Percentiles rank a stretch among this genome's conserved stretches.
phyloP scores from a whole-genome alignment of 2,888 invertebrate species.

The Schrankia costaestrigalis region DNA sequence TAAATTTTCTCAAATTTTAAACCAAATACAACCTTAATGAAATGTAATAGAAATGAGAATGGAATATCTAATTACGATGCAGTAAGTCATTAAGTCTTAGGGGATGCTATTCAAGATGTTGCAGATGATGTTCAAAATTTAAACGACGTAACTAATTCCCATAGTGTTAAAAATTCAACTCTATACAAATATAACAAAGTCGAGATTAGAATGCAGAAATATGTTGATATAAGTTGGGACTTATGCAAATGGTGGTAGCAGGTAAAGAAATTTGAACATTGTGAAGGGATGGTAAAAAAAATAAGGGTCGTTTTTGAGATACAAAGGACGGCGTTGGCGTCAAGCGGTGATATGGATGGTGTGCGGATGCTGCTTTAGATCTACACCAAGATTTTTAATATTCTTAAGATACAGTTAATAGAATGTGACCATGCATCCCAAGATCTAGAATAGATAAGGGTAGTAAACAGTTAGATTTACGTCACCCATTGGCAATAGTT shows the following conservation, averaged over 20 bases:
- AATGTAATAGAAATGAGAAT: slow-evolving; percentile 38
- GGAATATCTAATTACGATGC: slow-evolving; percentile 41
- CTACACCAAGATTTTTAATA: slow-evolving; percentile 65
- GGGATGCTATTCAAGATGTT: slow-evolving; percentile 77
- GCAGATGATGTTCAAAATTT: slow-evolving; percentile 35
- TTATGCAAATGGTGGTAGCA: slow-evolving; percentile 48
- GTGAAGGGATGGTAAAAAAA: slow-evolving; percentile 75
- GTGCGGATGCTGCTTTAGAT: slow-evolving; percentile 75
- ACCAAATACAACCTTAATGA: slow-evolving; percentile 40
- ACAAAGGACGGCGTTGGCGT: slow-evolving; percentile 75
- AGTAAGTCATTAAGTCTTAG: slow-evolving; percentile 68
- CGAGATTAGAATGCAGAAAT: slow-evolving; percentile 19
- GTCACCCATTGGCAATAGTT: too few relatives aligned
- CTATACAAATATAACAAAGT: slow-evolving; percentile 25
- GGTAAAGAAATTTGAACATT: slow-evolving; percentile 79
- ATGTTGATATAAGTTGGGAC: slow-evolving; percentile 23
- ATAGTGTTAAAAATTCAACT: slow-evolving; percentile 21
- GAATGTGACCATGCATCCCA: slow-evolving; percentile 64
- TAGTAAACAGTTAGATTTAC: slow-evolving; percentile 27
- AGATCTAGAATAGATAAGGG: slow-evolving; percentile 47
- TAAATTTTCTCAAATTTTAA: slow-evolving; percentile 27
- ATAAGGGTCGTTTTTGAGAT: slow-evolving; percentile 72
- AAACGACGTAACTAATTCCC: slow-evolving; percentile 38
- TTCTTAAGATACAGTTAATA: slow-evolving; percentile 66
- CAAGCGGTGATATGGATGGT: slow-evolving; percentile 74